These are phyloP conservation scores for Motacilla alba DNA, from an alignment of 2,113 vertebrate genomes.

Conservation along the genomic window DNA sequence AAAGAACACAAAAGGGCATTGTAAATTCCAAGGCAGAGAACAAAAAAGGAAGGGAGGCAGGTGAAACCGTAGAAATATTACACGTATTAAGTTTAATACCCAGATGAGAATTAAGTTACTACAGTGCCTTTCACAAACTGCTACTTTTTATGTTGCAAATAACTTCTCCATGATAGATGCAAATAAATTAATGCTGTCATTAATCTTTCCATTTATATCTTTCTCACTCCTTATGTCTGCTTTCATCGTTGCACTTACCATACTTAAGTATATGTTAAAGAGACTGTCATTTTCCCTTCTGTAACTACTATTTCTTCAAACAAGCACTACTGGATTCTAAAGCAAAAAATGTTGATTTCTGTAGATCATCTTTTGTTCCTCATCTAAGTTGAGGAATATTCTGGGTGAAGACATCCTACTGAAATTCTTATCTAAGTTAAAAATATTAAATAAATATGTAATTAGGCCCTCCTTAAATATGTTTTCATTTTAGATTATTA, in stretches of 20 bases:
- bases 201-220: conserved; percentile 70
- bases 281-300: conserved; percentile 63
- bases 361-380: conserved; percentile 18
- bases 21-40: conserved; percentile 48
- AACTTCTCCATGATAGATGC: conserved; percentile 47
- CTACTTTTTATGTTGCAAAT: conserved; percentile 51
- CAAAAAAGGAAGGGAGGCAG: conserved; percentile 57
- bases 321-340: conserved; percentile 24
- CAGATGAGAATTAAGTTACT: conserved; percentile 61
- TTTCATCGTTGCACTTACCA: conserved; percentile 63
- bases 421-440: not conserved
- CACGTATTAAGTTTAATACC: conserved; percentile 55
- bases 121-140: conserved; percentile 47
- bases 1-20: conserved; percentile 58
- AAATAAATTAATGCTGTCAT: conserved; percentile 69
- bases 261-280: conserved; percentile 65
- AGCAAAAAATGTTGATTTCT: conserved; percentile 16
- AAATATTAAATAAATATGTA: not conserved
- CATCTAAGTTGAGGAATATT: not conserved
- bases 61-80: conserved; percentile 46
- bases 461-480: not conserved
- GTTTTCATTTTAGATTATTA: not conserved
- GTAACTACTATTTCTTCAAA: conserved; percentile 51
- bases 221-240: conserved; percentile 65
- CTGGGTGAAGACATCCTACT: not conserved